Conservation (phyloP, 2,797 vertebrate species). For the Capromys pilorides region DNA sequence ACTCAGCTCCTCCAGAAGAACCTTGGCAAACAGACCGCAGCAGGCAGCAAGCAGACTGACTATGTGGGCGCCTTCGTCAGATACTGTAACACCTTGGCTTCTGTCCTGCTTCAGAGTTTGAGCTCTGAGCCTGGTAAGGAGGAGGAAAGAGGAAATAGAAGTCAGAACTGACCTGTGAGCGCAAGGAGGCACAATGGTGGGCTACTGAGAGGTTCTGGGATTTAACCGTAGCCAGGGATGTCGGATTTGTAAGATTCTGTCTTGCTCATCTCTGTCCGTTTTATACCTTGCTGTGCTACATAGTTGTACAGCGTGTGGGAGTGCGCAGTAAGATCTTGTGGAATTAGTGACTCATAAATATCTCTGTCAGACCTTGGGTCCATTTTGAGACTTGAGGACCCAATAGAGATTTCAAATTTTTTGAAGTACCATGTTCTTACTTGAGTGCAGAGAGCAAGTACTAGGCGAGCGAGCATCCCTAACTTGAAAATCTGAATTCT, state of each 20-base stretch:
- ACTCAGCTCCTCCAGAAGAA: conserved; percentile 91
- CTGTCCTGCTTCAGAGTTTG: conserved; percentile 91
- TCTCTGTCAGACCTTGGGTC: not conserved
- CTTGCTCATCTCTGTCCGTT: not conserved
- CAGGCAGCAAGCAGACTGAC: conserved; percentile 81
- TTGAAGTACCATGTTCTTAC: not conserved
- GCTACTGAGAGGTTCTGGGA: not conserved
- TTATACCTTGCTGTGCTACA: not conserved
- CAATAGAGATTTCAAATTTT: not conserved
- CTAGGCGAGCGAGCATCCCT: not conserved
- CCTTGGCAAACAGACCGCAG: conserved; percentile 86
- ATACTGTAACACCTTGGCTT: conserved; percentile 91
- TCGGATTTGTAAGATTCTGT: not conserved
- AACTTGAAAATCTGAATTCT: not conserved
- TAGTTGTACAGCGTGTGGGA: not conserved
- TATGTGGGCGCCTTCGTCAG: conserved; percentile 91
- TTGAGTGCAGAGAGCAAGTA: not conserved
- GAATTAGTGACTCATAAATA: conserved; percentile 7
- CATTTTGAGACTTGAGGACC: not conserved
- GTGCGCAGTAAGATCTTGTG: not conserved
- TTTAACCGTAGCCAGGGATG: not conserved
- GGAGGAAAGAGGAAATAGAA: not conserved
- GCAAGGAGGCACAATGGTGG: not conserved
- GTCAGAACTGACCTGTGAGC: not conserved
- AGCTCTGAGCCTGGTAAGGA: conserved; percentile 91